Percentiles rank a stretch among this genome's conserved stretches.
phyloP scores from a whole-genome alignment of 1,140 invertebrate species.

The Drosophila nannoptera region DNA sequence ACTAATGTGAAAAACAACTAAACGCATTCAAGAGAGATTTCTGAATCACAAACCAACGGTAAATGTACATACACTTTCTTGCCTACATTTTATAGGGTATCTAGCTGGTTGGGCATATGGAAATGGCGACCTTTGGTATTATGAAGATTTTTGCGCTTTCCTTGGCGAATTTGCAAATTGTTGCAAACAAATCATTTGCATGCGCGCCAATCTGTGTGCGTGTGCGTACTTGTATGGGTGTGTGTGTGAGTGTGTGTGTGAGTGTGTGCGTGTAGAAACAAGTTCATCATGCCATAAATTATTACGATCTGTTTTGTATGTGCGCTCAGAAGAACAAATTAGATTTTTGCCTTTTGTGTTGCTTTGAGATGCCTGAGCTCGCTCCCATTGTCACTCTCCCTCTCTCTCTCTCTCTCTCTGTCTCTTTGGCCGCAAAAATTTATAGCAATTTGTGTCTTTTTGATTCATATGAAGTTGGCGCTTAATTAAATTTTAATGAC shows the following conservation, averaged over 20 bases:
- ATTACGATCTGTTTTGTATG: conserved; percentile 50
- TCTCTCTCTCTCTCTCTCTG: background rate
- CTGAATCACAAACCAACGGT: too few species aligned
- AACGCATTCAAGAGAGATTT: too few species aligned
- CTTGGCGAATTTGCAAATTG: conserved; percentile 28
- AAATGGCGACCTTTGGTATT: conserved; percentile 35
- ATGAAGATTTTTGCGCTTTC: conserved; percentile 39
- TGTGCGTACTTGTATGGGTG: background rate
- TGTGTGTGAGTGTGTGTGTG: conserved; percentile 12
- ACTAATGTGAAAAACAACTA: too few species aligned
- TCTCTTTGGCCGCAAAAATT: background rate
- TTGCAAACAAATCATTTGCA: conserved; percentile 53
- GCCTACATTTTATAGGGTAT: background rate
- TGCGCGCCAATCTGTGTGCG: conserved; percentile 10
- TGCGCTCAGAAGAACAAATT: conserved; percentile 51
- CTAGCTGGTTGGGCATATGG: background rate
- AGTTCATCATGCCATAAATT: conserved; percentile 66
- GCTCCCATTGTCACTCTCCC: background rate
- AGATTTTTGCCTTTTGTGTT: conserved; percentile 37
- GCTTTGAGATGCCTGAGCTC: background rate
- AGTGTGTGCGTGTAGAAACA: conserved; percentile 24
- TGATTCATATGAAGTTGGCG: conserved; percentile 32
- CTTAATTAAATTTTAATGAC: conserved; percentile 75
- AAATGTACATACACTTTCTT: background rate
- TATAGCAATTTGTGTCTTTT: background rate